These are phyloP conservation scores for Vesta saturnalis DNA, from an alignment of 2,888 invertebrate species.

Conservation along the genomic window DNA sequence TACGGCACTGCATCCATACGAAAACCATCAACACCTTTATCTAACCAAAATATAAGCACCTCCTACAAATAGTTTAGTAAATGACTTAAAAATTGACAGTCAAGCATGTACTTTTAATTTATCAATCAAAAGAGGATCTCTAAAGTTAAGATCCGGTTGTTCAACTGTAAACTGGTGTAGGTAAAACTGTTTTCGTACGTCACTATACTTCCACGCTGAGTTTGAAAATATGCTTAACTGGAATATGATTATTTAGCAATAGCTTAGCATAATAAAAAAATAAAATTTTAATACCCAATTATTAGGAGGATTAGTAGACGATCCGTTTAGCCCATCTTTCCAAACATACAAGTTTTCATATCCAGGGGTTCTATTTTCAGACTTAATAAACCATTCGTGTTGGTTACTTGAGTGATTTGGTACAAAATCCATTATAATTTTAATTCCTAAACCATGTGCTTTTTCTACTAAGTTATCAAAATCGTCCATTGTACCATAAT, in stretches of 20 bases:
- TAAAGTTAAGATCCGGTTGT: constrained; percentile 86
- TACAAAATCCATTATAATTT: constrained; percentile 62
- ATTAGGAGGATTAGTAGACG: constrained; percentile 70
- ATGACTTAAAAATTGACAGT: too few species aligned
- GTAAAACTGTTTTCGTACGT: constrained; percentile 68
- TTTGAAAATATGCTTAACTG: constrained; percentile 53
- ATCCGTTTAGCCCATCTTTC: constrained; percentile 66
- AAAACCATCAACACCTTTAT: constrained; percentile 87
- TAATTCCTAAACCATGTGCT: constrained; percentile 68
- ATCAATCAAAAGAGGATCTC: constrained; percentile 70
- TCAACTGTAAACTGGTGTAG: constrained; percentile 79
- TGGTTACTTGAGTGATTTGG: constrained; percentile 77
- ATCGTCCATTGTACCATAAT: constrained; percentile 79
- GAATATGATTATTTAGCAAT: background rate
- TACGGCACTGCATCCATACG: constrained; percentile 78
- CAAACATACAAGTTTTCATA: constrained; percentile 84
- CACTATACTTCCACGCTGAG: constrained; percentile 51
- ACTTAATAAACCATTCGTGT: constrained; percentile 84
- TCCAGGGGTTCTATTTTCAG: constrained; percentile 67
- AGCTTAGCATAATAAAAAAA: too few species aligned
- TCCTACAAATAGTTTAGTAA: too few species aligned
- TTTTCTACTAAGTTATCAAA: constrained; percentile 69
- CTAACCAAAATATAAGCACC: constrained; percentile 81
- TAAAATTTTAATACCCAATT: constrained; percentile 72
- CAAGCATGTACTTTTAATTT: background rate